Evolutionary conservation across 2,888 invertebrate genomes (phyloP).

Genomic region (Autographa gamma): DNA sequence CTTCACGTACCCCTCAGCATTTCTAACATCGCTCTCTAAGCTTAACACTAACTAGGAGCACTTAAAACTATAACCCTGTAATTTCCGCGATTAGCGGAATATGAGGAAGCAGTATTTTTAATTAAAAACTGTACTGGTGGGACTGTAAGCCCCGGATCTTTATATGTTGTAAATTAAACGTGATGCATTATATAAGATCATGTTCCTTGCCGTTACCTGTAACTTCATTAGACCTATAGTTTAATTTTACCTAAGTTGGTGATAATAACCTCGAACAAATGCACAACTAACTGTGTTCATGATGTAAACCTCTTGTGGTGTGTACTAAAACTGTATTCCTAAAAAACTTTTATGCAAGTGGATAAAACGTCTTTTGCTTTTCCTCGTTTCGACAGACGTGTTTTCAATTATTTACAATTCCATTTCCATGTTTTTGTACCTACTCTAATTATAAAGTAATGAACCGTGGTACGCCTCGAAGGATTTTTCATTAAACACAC

Average conservation of each 20-base stretch:
- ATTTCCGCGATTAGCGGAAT: conserved; percentile 40
- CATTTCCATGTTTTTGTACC: conserved; percentile 35
- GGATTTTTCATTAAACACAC: conserved; percentile 69
- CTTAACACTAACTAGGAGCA: conserved; percentile 50
- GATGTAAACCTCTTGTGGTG: background rate
- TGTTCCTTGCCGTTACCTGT: background rate
- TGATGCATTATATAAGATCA: background rate
- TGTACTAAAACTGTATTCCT: background rate
- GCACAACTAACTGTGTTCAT: background rate
- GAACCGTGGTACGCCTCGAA: conserved; percentile 60
- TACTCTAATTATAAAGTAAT: conserved; percentile 66
- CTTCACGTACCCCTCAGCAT: conserved; percentile 53
- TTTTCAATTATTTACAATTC: background rate
- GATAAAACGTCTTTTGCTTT: background rate
- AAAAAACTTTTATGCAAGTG: background rate
- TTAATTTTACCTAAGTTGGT: background rate
- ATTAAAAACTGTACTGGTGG: conserved; percentile 29
- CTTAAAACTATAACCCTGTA: conserved; percentile 51
- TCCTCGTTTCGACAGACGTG: background rate
- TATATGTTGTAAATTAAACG: conserved; percentile 10
- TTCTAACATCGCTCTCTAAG: conserved; percentile 55
- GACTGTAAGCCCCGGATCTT: conserved; percentile 17
- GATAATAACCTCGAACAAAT: background rate
- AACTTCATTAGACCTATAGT: background rate
- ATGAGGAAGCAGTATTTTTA: conserved; percentile 48